phyloP scores from a whole-genome alignment of 2,888 invertebrate genomes.

The Drosophila recens region DNA sequence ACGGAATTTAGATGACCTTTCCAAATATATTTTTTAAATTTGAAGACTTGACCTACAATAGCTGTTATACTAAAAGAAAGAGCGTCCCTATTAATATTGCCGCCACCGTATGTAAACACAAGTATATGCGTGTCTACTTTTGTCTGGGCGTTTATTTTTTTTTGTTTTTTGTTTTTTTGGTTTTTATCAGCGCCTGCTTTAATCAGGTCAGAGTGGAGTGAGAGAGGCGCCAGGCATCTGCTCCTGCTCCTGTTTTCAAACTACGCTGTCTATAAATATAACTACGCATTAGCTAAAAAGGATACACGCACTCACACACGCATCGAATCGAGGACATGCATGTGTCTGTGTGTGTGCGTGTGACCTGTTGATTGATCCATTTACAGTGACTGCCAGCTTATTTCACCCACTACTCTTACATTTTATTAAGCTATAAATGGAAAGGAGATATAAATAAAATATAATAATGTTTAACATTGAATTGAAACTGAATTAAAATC shows the following conservation, averaged over 20 bases:
- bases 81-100: too few species aligned
- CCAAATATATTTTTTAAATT: too few species aligned
- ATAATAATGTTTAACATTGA: too few species aligned
- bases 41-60: too few species aligned
- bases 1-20: too few species aligned
- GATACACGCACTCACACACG: conserved; percentile 18
- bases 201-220: conserved; percentile 24
- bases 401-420: too few species aligned
- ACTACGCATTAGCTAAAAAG: conserved; percentile 58
- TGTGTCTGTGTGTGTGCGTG: conserved; percentile 8
- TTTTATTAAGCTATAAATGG: too few species aligned
- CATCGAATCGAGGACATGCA: not conserved
- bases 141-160: conserved; percentile 22
- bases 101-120: conserved; percentile 5
- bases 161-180: conserved; percentile 6
- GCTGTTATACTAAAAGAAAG: too few species aligned
- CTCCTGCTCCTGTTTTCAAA: conserved; percentile 1
- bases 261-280: conserved; percentile 61
- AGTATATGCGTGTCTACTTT: conserved; percentile 28
- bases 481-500: too few species aligned
- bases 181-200: conserved; percentile 24
- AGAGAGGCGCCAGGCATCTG: conserved; percentile 5
- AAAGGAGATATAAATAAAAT: too few species aligned
- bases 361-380: conserved; percentile 67
- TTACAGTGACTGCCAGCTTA: not conserved